Conservation (phyloP, 2,888 invertebrate species). For the Selenia dentaria region DNA sequence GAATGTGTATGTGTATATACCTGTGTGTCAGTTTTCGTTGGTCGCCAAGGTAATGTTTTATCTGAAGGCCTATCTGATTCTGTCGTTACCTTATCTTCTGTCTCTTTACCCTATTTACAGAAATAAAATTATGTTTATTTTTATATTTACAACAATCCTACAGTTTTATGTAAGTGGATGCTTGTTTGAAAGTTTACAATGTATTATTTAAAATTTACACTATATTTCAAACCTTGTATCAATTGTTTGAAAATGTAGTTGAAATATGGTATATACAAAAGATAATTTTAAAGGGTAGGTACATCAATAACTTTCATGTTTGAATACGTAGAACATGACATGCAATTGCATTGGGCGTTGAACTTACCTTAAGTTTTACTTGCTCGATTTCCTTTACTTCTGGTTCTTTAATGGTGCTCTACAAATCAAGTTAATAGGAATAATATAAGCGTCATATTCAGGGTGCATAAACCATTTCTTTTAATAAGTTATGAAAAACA, state of each 20-base stretch:
- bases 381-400: constrained; percentile 62
- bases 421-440: constrained; percentile 64
- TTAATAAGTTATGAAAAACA: constrained; percentile 10
- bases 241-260: constrained; percentile 46
- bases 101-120: constrained; percentile 73
- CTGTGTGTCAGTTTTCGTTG: constrained; percentile 68
- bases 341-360: constrained; percentile 35
- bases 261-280: constrained; percentile 51
- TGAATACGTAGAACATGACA: constrained; percentile 28
- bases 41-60: constrained; percentile 71
- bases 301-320: constrained; percentile 29
- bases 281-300: constrained; percentile 34
- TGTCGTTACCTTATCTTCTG: constrained; percentile 54
- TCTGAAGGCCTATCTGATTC: constrained; percentile 66
- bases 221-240: constrained; percentile 45
- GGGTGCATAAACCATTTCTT: constrained; percentile 34
- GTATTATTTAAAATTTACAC: constrained; percentile 58
- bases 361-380: constrained; percentile 78
- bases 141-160: constrained; percentile 37
- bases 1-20: constrained; percentile 45
- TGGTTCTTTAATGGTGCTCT: constrained; percentile 69
- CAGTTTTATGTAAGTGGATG: constrained; percentile 15
- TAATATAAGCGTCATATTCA: constrained; percentile 57
- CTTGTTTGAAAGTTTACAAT: constrained; percentile 6
- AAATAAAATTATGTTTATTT: constrained; percentile 41